Evolutionary conservation across 2,113 vertebrate species (phyloP), one percentile per base, ranked within the genome.

Genomic region (Spermophilus dauricus): DNA sequence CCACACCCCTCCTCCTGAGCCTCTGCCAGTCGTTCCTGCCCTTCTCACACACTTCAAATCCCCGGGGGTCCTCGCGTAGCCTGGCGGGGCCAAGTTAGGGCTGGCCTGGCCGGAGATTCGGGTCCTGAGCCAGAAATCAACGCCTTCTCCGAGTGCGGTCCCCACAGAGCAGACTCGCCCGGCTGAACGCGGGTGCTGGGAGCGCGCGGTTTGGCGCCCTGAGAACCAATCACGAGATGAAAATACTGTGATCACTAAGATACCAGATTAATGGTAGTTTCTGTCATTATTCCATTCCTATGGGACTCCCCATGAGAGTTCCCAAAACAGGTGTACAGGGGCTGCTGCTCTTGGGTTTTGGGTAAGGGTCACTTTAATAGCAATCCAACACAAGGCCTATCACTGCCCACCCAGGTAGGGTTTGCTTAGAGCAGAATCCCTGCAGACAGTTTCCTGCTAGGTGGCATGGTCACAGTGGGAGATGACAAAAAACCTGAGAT

Each of bases 1-100:
- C 97, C 97, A 98, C 97, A 98, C 97, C 97, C 97, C 97, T 97
- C 94, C 94, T 94, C 73, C 42, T 32, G 9, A 73, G 93, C 78
- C 94, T 92, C 72, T 13, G 42, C 80, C 45, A 18, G 95, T 34
- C n/a, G 37, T 37, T 53, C 95, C 93, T 39, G 95, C 84, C 92
- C 89, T 91, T 97, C 96, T 96, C 86, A 76, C 96, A 95, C 97
- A 97, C 97, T 97, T 89, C 45, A 12, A 93, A 92, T 98, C 97
- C 97, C 96, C 45, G 56, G 51, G 95, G 97, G 89, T 42, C 96
- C 75, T 81, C 83, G 61, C 56, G 63, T 42, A 96, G 92, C 89
- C 89, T 13, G 86, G 95, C 91, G 86, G 92, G 96, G 92, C 96
- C 97, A 95, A 98, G 95, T 97, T 95, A 87, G 96, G 89, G 89